phyloP scores from a whole-genome alignment of 1,140 invertebrate species.

The Dinoponera quadriceps region DNA sequence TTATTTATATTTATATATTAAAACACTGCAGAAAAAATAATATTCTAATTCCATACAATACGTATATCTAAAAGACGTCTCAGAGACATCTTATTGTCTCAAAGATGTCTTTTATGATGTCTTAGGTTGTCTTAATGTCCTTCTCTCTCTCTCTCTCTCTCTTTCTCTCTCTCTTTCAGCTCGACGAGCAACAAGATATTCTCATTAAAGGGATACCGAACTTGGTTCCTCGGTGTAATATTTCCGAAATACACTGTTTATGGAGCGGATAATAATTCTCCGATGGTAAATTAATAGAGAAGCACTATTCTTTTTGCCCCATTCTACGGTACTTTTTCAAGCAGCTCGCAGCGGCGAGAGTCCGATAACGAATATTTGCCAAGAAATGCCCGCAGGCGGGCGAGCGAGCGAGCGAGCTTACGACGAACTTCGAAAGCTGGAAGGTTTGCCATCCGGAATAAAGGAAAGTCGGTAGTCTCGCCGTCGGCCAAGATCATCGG shows the following conservation, averaged over 20 bases:
- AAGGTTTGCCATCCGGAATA: constrained; percentile 37
- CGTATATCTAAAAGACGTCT: too few species aligned
- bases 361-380: constrained; percentile 47
- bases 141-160: too few species aligned
- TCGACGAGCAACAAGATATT: too few species aligned
- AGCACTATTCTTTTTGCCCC: neutral
- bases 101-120: too few species aligned
- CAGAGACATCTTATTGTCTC: too few species aligned
- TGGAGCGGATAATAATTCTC: neutral
- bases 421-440: constrained; percentile 17
- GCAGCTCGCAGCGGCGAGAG: neutral
- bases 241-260: neutral
- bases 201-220: too few species aligned
- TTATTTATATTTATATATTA: too few species aligned
- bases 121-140: too few species aligned
- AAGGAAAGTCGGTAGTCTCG: constrained; percentile 32
- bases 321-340: neutral
- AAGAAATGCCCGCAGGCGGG: neutral
- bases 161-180: too few species aligned
- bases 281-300: neutral
- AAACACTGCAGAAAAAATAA: too few species aligned
- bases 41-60: too few species aligned
- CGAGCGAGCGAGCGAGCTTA: constrained; percentile 13
- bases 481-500: constrained; percentile 45
- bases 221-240: too few species aligned